Evolutionary conservation across 2,797 vertebrate species (phyloP).

Genomic region (Spinus pinus): DNA sequence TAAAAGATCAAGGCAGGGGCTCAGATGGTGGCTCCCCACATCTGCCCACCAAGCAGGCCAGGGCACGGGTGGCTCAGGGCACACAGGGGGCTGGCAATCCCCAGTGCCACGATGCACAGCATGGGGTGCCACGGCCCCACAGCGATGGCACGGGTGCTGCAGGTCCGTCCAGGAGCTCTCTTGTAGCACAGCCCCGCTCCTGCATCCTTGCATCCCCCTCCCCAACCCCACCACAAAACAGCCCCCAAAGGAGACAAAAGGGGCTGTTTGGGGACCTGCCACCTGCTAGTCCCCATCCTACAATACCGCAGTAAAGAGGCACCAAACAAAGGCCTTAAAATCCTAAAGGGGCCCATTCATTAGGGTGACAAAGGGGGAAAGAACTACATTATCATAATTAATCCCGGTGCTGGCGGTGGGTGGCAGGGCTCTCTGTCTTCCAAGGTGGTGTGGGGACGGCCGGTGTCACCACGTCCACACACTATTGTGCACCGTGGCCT

Average conservation of each 20-base stretch:
- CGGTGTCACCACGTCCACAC: constrained; percentile 76
- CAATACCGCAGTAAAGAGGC: constrained; percentile 88
- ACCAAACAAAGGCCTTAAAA: constrained; percentile 89
- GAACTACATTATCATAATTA: constrained; percentile 99
- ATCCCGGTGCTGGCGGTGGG: constrained; percentile 87
- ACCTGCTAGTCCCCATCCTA: constrained; percentile 87
- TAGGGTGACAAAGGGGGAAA: constrained; percentile 90
- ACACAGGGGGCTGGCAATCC: accelerated
- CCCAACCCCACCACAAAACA: constrained; percentile 65
- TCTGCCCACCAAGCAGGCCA: not conserved
- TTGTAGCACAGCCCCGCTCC: constrained; percentile 10
- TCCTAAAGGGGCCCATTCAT: constrained; percentile 92
- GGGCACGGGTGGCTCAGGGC: not conserved
- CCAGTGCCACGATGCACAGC: accelerated
- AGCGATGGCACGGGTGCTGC: accelerated
- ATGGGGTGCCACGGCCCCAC: not conserved
- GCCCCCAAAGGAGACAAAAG: constrained; percentile 70
- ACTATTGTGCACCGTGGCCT: constrained; percentile 60
- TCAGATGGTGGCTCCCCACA: constrained; percentile 19
- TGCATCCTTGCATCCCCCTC: constrained; percentile 38
- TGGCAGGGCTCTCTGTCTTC: constrained; percentile 81
- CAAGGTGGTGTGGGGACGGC: constrained; percentile 78
- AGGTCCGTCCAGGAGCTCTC: not conserved
- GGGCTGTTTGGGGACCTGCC: constrained; percentile 79
- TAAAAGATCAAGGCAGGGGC: constrained; percentile 63